Base-by-base conservation (phyloP, 2,888 invertebrate species). In the Danaus chrysippus region DNA sequence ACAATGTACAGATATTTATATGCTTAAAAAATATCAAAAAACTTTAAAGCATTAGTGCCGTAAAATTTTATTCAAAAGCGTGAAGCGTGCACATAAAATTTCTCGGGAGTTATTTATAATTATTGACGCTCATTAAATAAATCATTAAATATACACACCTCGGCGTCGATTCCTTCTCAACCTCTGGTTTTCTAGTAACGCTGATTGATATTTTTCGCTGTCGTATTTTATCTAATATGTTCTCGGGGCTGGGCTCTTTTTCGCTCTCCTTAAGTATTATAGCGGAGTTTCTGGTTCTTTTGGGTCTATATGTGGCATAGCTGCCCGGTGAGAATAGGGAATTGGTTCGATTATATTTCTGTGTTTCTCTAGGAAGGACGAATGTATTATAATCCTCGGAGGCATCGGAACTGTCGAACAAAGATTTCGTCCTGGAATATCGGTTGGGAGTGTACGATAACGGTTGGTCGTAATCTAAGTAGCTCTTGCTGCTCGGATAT, bases 71-170 rank as follows among this genome's bases (percentile, higher is more conserved):
- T 82, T 82, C 78, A 77, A 80, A 91, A 91, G 91, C 91, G 74
- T 84, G 82, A 91, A 89, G 88, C 91, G 91, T 91, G 91, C 91
- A 89, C 82, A 84, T 81, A 86, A 74, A 80, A 82, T 77, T 82
- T 81, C 77, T 78, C 70, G 83, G 88, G 83, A 87, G 89, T 90
- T 90, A 88, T 85, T 86, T 71, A 72, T 65, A 78, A 88, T 88
- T 88, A 91, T 89, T 89, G 79, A 90, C 89, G 87, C 69, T 66
- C 69, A 68, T 65, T 57, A 64, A 63, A 69, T 66, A 68, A 69
- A 67, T 62, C 75, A 75, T 75, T 77, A 78, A 70, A 62, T 72
- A 89, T 90, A 91, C 91, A 91, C 90, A 91, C 91, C 91, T 91
- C 80, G 83, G 77, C 74, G 78, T 76, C 69, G 83, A 74, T 73